Percentiles rank a stretch among this genome's conserved stretches.
phyloP scores from a whole-genome alignment of 2,113 vertebrate species.

The Odobenus rosmarus region DNA sequence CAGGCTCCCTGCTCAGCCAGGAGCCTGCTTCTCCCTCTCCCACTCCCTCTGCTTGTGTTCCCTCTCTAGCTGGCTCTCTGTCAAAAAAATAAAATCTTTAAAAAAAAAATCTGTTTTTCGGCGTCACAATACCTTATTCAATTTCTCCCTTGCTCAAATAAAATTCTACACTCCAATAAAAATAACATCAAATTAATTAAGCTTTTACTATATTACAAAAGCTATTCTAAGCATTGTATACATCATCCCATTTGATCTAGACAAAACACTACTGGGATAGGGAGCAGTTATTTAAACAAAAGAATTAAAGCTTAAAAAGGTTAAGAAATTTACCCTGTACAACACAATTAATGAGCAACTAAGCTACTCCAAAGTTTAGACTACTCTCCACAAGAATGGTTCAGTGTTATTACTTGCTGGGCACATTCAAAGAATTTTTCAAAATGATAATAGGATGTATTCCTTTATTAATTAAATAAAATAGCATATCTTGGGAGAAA shows the following conservation, averaged over 20 bases:
- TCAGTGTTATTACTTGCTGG: background rate
- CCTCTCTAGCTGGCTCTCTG: no score
- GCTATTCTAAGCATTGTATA: background rate
- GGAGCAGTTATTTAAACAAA: background rate
- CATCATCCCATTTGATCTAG: background rate
- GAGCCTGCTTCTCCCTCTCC: no score
- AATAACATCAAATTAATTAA: background rate
- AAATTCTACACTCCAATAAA: background rate
- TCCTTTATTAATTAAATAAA: conserved; percentile 44
- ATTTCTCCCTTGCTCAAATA: background rate
- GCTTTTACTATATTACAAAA: background rate
- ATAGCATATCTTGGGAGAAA: background rate
- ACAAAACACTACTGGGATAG: background rate
- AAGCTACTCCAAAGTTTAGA: background rate
- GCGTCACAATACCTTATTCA: background rate
- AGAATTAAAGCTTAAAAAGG: background rate
- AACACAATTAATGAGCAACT: background rate
- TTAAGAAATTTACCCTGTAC: background rate
- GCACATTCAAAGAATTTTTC: background rate
- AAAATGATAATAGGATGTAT: background rate
- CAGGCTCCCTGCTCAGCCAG: no score
- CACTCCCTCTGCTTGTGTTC: no score
- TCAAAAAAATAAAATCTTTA: no score
- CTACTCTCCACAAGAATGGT: background rate
- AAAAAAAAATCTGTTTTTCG: no score